These are phyloP conservation scores for Chauna torquata DNA, from an alignment of 2,113 vertebrate genomes.

Conservation along the genomic window DNA sequence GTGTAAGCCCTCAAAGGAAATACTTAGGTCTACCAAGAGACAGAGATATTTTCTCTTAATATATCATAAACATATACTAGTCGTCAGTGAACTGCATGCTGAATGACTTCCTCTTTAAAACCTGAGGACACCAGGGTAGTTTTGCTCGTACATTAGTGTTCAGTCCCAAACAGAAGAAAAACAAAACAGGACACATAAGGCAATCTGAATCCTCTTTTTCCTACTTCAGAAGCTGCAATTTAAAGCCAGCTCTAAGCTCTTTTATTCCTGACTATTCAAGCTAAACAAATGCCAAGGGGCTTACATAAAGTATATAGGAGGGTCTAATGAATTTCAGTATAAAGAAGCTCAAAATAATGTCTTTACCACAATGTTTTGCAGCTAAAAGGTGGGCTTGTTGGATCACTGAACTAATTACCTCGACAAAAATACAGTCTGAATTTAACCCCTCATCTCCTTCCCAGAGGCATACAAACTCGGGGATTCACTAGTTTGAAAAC, in stretches of 20 bases:
- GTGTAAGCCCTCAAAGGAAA: not conserved
- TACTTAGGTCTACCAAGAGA: not conserved
- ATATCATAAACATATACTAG: not conserved
- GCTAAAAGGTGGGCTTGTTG: constrained; percentile 61
- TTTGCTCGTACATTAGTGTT: constrained; percentile 17
- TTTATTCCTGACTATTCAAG: constrained; percentile 74
- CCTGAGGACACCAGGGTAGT: not conserved
- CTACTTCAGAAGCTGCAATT: constrained; percentile 45
- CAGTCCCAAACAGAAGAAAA: constrained; percentile 22
- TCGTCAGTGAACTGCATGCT: not conserved
- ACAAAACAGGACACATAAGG: constrained; percentile 45
- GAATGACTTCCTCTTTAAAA: not conserved
- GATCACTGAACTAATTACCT: constrained; percentile 68
- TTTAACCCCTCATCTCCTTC: constrained; percentile 9
- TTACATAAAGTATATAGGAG: constrained; percentile 61
- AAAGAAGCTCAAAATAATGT: constrained; percentile 56
- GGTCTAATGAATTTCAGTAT: constrained; percentile 52
- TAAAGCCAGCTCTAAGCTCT: constrained; percentile 50
- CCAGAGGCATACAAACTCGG: not conserved
- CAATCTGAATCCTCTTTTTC: constrained; percentile 46
- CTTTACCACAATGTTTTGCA: constrained; percentile 44
- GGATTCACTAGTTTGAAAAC: not conserved
- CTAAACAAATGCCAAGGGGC: constrained; percentile 66
- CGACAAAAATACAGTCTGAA: constrained; percentile 36
- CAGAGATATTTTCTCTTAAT: not conserved